A percentile compares a stretch with the other conserved stretches of the same genome.
Evolutionary conservation across 2,113 vertebrate genomes (phyloP).

Genomic region (Tonatia bakeri): DNA sequence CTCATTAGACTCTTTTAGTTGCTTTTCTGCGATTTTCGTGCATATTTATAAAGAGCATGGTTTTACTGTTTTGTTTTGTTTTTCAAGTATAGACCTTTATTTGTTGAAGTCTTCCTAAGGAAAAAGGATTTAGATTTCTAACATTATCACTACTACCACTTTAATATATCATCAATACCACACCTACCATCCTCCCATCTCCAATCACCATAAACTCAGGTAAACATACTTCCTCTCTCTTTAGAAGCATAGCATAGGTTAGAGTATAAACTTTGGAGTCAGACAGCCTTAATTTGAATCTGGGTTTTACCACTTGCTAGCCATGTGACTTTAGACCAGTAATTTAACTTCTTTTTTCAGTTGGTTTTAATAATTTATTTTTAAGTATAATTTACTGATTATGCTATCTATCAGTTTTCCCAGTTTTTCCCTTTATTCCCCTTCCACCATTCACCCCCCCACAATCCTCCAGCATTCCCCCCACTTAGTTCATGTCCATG

Average conservation of each 20-base stretch:
- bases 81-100: not conserved
- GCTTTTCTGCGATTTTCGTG: conserved; percentile 7
- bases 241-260: not conserved
- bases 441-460: too few species aligned
- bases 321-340: not conserved
- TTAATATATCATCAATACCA: not conserved
- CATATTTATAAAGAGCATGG: not conserved
- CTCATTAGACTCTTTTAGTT: not conserved
- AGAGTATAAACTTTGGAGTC: not conserved
- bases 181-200: not conserved
- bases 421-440: too few species aligned
- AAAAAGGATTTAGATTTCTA: not conserved
- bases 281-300: not conserved
- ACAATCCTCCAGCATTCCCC: too few species aligned
- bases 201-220: not conserved
- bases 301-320: not conserved
- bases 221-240: not conserved
- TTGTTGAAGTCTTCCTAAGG: not conserved
- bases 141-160: not conserved
- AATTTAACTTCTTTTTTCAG: too few species aligned
- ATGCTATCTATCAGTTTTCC: too few species aligned
- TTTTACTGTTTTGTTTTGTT: not conserved
- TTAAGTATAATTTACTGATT: too few species aligned
- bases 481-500: too few species aligned
- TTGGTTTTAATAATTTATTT: too few species aligned